phyloP scores from a whole-genome alignment of 2,888 invertebrate genomes.

The Pilophorus perplexus region DNA sequence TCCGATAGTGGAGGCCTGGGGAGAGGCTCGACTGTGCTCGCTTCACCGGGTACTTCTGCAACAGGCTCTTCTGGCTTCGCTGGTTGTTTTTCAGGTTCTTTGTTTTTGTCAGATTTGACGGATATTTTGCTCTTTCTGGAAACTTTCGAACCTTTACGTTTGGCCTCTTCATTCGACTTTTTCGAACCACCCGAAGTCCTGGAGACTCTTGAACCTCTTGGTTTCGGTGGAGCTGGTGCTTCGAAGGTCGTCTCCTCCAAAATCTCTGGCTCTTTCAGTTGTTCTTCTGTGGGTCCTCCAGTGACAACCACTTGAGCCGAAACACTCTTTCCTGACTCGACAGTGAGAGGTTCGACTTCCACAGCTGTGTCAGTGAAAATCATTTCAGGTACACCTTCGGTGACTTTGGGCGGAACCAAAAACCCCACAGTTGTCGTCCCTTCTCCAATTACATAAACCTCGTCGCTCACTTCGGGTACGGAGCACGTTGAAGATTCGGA shows the following conservation, averaged over 20 bases:
- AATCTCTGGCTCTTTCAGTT: not conserved
- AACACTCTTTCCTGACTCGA: not conserved
- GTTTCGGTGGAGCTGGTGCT: not conserved
- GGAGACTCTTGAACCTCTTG: not conserved
- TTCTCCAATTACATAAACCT: conserved; percentile 13
- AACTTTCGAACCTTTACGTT: not conserved
- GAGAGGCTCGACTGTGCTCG: not conserved
- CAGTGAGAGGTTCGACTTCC: conserved; percentile 4
- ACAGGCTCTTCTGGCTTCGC: not conserved
- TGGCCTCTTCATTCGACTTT: not conserved
- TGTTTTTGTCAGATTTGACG: not conserved
- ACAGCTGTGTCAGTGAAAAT: not conserved
- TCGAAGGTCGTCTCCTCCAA: not conserved
- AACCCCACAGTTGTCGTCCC: conserved; percentile 22
- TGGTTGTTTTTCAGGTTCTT: not conserved
- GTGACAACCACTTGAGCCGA: not conserved
- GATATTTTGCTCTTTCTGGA: not conserved
- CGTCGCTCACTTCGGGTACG: not conserved
- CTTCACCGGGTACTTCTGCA: not conserved
- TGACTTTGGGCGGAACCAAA: conserved; percentile 9
- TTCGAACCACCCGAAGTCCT: not conserved
- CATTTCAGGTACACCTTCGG: conserved; percentile 18
- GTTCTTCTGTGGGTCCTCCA: not conserved
- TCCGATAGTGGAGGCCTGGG: not conserved
- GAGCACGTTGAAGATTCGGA: not conserved